Evolutionary conservation across 2,888 invertebrate species (phyloP), one percentile per base, ranked within the genome.

Genomic region (Dryocosmus kuriphilus): DNA sequence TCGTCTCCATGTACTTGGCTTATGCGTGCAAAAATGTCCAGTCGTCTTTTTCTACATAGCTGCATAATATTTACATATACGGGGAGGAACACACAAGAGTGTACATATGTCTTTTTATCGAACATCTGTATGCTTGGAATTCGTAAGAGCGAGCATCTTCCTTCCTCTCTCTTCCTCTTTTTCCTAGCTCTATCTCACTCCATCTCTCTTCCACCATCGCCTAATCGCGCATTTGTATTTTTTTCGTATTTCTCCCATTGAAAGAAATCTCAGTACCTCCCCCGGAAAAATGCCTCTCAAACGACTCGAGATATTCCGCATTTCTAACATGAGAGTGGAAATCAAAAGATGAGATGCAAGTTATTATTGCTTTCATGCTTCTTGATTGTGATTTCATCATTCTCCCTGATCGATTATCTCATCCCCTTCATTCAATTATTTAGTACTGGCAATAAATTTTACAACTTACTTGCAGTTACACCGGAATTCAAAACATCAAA

Each of bases 121-220:
- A 81, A 83, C 85, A 86, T 85, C 85, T 86, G 82, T 84, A 83
- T 82, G 85, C 82, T 75, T 85, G 85, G 83, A 86, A 86, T 85
- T 83, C 83, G 81, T 83, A 83, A 81, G 79, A 82, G 80, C 81
- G 80, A 80, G 78, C 81, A 82, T 81, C 82, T 71, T 71, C 67
- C 67, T 67, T 46, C 16, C 67, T 67, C 46, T 46, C 67, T 67
- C 67, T 67, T 30, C 71, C 51, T 71, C 71, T 22, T 51, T 71
- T 71, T 51, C 71, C 51, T 71, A 46, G 51, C 51, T 71, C 30
- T 5, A 30, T 30, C 71, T 51, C 51, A 71, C 67, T 67, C 46
- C 24, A 19, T 41, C 67, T 41, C 71, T 30, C 51, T 71, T 65
- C 38, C 38, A 65, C 65, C 38, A 65, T 65, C 65, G 14, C 16